Conservation (phyloP, 2,113 vertebrate species). For the Hippocampus abdominalis region DNA sequence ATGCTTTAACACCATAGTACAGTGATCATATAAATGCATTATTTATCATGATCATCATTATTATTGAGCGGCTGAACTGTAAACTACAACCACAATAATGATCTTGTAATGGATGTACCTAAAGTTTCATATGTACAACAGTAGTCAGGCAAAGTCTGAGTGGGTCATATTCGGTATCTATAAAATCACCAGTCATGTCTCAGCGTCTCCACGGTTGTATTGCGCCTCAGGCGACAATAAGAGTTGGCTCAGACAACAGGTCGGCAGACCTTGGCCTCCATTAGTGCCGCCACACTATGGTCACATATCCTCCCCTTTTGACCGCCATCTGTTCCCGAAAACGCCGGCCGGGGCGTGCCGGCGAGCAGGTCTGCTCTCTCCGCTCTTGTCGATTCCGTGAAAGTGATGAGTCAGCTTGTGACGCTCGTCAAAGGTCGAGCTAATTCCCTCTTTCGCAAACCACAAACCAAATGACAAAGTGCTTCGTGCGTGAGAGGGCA, state of each 20-base stretch:
- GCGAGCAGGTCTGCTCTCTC: neutral
- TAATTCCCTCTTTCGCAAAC: neutral
- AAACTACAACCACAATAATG: too few species aligned
- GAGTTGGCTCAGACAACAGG: constrained; percentile 51
- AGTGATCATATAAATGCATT: neutral
- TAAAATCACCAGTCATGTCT: constrained; percentile 18
- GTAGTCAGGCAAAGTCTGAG: constrained; percentile 1
- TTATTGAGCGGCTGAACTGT: too few species aligned
- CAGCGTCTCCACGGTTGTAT: constrained; percentile 44
- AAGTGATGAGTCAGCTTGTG: neutral
- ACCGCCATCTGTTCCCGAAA: constrained; percentile 57
- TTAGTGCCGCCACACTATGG: constrained; percentile 53
- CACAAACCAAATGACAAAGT: neutral
- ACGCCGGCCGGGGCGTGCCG: constrained; percentile 25
- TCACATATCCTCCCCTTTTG: constrained; percentile 39
- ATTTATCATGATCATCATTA: neutral
- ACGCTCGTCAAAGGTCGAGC: neutral
- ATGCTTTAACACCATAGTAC: neutral
- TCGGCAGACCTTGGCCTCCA: constrained; percentile 52
- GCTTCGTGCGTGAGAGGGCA: neutral
- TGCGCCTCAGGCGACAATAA: constrained; percentile 31
- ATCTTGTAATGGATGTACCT: too few species aligned
- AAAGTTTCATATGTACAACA: neutral
- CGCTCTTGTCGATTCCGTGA: neutral
- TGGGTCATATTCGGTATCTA: constrained; percentile 22